Base-by-base conservation (phyloP, 2,113 vertebrate genomes). In the Leiothrix lutea region DNA sequence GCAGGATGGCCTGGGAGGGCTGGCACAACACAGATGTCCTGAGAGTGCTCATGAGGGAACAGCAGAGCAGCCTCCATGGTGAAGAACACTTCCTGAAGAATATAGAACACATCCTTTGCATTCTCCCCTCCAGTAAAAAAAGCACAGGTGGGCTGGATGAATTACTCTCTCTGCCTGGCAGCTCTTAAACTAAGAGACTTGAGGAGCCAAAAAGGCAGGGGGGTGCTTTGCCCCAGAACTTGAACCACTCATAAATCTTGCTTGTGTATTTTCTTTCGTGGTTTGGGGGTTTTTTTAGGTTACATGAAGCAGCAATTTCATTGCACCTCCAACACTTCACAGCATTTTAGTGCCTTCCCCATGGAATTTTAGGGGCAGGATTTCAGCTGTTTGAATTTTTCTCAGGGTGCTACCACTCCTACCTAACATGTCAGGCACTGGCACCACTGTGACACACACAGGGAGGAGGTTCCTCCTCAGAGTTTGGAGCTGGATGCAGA, bases 101-200 rank as follows among this genome's bases (percentile, higher is more conserved):
- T 58, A 86, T 71, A 85, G 95, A 96, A 95, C 74, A 72, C 57
- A 95, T 83, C 91, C 73, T 86, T 88, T 66, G 40, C n/a, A 14
- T 40, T 40, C 29, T 36, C 14, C 15, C 11, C 47, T 21, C 26
- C 18, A 9, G 3, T 35, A 42, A 25, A 36, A 50, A 94, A 45
- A 62, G 22, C 56, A 86, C 86, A 86, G 48, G 71, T 83, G 72
- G 40, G 35, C 33, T 90, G 67, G 66, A 47, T 40, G 36, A 90
- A 84, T 85, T 56, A 38, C 75, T 86, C 47, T 28, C 24, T 36
- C 47, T 73, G 62, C 86, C 64, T 87, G 48, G 78, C 74, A 97
- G 69, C 69, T 93, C 54, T 79, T 45, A 47, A 88, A 81, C 50
- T 90, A 71, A 31, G 66, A 62, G 31, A 38, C 11, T 88, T 79